These are phyloP conservation scores for Ophthalmolycus amberensis DNA, from an alignment of 2,113 vertebrate species.

Conservation along the genomic window DNA sequence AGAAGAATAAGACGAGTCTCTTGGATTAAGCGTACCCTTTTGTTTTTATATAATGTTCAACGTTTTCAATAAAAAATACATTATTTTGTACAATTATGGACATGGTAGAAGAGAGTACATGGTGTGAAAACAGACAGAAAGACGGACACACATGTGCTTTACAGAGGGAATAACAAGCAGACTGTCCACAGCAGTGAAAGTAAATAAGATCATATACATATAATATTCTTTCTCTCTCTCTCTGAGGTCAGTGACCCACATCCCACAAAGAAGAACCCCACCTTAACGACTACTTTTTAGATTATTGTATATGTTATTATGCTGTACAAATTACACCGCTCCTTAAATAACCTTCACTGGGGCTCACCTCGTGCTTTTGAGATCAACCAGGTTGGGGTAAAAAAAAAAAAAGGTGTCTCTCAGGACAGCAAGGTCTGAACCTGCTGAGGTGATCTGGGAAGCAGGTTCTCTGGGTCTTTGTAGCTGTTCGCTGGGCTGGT, in stretches of 20 bases:
- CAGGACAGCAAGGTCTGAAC: conserved; percentile 92
- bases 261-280: conserved; percentile 45
- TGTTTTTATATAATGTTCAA: conserved; percentile 42
- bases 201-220: conserved; percentile 22
- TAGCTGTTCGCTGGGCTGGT: conserved; percentile 88
- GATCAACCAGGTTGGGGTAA: background rate
- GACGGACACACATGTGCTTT: background rate
- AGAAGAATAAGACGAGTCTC: conserved; percentile 36
- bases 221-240: conserved; percentile 53
- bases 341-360: conserved; percentile 48
- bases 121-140: conserved; percentile 19
- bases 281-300: conserved; percentile 39
- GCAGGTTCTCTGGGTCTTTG: conserved; percentile 89
- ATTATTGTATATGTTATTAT: conserved; percentile 43
- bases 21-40: conserved; percentile 5
- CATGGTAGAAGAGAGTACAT: background rate
- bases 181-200: conserved; percentile 7
- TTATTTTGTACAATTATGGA: conserved; percentile 31
- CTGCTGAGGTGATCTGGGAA: conserved; percentile 93
- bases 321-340: conserved; percentile 42
- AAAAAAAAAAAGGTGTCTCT: conserved; percentile 34
- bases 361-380: background rate
- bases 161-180: conserved; percentile 25
- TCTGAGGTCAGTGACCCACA: conserved; percentile 42
- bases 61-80: conserved; percentile 32